A percentile compares a stretch with the other conserved stretches of the same genome.
Evolutionary conservation across 2,113 vertebrate species (phyloP).

Genomic region (Oreocharis arfaki): DNA sequence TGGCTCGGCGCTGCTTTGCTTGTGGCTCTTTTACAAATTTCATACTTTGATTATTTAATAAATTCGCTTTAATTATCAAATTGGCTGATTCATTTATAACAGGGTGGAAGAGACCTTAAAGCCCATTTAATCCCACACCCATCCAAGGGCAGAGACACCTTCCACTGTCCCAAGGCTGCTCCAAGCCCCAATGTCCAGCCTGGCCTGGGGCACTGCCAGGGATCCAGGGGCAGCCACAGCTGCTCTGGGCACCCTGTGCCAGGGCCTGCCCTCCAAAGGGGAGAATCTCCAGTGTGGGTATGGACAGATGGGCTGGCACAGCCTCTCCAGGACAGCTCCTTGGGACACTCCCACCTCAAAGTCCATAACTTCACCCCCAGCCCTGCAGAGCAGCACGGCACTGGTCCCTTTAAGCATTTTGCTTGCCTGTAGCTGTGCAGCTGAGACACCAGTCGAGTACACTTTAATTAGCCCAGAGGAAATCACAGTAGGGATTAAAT

Average conservation of each 20-base stretch:
- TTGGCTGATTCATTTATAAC: no score
- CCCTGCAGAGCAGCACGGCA: neutral
- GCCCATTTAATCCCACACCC: neutral
- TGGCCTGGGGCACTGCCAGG: neutral
- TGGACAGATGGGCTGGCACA: rapidly evolving
- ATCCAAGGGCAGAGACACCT: neutral
- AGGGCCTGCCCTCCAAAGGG: rapidly evolving
- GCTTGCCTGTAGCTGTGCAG: neutral
- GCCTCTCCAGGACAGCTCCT: neutral
- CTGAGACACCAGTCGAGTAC: slow-evolving; percentile 25
- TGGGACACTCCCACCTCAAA: neutral
- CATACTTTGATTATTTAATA: no score
- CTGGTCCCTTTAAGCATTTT: slow-evolving; percentile 34
- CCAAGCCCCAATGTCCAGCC: neutral
- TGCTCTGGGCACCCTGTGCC: neutral
- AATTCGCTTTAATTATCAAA: no score
- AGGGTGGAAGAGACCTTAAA: neutral
- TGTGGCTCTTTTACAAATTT: no score
- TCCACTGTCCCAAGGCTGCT: rapidly evolving
- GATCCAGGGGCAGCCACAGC: neutral
- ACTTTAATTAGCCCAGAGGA: slow-evolving; percentile 71
- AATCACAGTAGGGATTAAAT: slow-evolving; percentile 61
- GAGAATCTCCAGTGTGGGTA: rapidly evolving
- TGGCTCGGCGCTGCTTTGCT: no score
- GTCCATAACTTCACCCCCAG: neutral